Evolutionary conservation across 2,888 invertebrate species (phyloP), one percentile per base, ranked within the genome.

Genomic region (Homarus gammarus): DNA sequence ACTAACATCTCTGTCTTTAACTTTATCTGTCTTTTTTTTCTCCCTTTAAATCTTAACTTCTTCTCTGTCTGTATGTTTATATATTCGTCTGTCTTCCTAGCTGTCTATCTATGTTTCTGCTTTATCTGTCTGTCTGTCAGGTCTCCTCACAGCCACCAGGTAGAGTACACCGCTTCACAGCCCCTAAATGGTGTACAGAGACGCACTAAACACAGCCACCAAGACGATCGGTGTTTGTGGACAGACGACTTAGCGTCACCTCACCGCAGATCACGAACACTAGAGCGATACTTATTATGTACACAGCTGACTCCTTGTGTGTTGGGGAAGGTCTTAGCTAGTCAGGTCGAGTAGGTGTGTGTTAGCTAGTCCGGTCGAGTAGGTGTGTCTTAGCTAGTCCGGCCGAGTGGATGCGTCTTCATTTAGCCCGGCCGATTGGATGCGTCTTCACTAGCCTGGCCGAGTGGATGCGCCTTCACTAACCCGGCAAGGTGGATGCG

Each of bases 41-140:
- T 61, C 56, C 61, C 2, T n/a, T 36, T 75, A 6, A 1, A 2
- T 38, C 18, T 44, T 18, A 68, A 10, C 22, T 27, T 33, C 38
- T 78, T 15, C 51, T 38, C 18, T 56, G 27, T 31, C 18, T 40
- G 27, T 44, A n/a, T 81, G 36, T 40, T 6, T 38, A 33, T 68
- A 82, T 82, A 40, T 82, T 68, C 33, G n/a, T 38, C 15, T 44
- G n/a, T 49, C 49, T 49, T 12, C 18, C 6, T 70, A 40, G 33
- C 31, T 44, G 33, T n/a, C 18, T 31, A 51, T 84, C 18, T 73
- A 73, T 56, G 31, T 84, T 8, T 84, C 40, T 12, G 44, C 44
- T 10, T 0, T 49, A 8, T 49, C 1, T 49, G 1, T 49, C 49
- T 49, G 1, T 49, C 6, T 44, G 44, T 44, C 64, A 6, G 31